Percentiles rank a stretch among this genome's conserved stretches.
These are phyloP conservation scores for Psittacula cyanocephala DNA, from an alignment of 2,113 vertebrate genomes.

Conservation along the genomic window DNA sequence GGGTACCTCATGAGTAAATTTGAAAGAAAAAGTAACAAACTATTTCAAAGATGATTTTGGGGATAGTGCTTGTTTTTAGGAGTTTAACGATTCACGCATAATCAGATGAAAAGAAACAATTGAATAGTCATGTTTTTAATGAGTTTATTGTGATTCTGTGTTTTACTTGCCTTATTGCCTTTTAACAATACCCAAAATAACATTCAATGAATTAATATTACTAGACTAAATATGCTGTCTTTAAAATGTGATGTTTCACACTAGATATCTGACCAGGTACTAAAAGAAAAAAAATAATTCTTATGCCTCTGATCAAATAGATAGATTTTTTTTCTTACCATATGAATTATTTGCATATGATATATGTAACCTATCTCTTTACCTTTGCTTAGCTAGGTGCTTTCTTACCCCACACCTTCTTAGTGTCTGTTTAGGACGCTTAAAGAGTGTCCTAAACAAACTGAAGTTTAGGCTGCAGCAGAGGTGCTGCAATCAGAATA, in stretches of 20 bases:
- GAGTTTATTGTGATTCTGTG: neutral
- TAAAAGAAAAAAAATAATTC: neutral
- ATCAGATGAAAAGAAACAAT: neutral
- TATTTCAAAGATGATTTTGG: neutral
- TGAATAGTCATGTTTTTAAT: neutral
- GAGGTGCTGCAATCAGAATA: neutral
- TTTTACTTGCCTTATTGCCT: neutral
- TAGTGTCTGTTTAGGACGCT: neutral
- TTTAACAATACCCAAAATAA: neutral
- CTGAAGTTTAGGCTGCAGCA: neutral
- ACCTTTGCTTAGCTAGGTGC: neutral
- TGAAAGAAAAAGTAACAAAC: neutral
- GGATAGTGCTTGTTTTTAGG: neutral
- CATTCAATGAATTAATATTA: neutral
- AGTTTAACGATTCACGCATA: neutral
- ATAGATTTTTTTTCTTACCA: neutral
- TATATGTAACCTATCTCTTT: neutral
- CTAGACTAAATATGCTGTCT: neutral
- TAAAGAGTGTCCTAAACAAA: neutral
- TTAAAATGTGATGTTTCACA: neutral
- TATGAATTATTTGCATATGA: no score
- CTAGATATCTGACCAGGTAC: neutral
- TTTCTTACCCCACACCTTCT: neutral
- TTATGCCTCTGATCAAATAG: neutral
- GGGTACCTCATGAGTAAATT: neutral